Conservation (phyloP, 2,113 vertebrate genomes). For the Axis porcinus region DNA sequence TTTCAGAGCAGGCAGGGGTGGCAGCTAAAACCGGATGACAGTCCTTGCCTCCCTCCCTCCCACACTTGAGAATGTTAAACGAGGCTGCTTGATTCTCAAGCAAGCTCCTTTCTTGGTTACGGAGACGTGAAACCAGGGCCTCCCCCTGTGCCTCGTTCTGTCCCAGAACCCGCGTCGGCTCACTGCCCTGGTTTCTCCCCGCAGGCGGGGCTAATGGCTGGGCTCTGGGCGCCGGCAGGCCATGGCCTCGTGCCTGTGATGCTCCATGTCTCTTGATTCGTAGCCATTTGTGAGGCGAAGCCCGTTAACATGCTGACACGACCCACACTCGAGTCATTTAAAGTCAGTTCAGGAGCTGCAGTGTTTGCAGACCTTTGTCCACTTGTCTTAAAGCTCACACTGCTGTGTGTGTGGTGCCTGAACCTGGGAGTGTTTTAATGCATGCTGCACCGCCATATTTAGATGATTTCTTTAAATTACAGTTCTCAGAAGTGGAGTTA, state of each 20-base stretch:
- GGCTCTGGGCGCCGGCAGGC: background rate
- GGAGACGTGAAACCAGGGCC: background rate
- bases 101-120: slow-evolving; percentile 42
- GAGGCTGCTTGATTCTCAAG: slow-evolving; percentile 8
- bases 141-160: background rate
- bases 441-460: background rate
- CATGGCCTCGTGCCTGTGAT: rapidly evolving
- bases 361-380: background rate
- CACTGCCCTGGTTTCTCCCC: slow-evolving; percentile 22
- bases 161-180: background rate
- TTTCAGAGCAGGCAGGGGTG: slow-evolving; percentile 25
- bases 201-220: rapidly evolving
- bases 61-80: background rate
- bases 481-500: background rate
- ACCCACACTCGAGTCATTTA: background rate
- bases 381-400: background rate
- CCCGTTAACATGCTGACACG: background rate
- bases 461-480: background rate
- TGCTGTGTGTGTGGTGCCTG: background rate
- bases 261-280: background rate
- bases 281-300: background rate
- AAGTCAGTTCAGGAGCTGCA: background rate
- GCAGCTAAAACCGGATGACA: slow-evolving; percentile 55
- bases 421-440: background rate
- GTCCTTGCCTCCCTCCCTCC: slow-evolving; percentile 56